phyloP scores from a whole-genome alignment of 2,797 vertebrate species.

The Macropus fuliginosus region DNA sequence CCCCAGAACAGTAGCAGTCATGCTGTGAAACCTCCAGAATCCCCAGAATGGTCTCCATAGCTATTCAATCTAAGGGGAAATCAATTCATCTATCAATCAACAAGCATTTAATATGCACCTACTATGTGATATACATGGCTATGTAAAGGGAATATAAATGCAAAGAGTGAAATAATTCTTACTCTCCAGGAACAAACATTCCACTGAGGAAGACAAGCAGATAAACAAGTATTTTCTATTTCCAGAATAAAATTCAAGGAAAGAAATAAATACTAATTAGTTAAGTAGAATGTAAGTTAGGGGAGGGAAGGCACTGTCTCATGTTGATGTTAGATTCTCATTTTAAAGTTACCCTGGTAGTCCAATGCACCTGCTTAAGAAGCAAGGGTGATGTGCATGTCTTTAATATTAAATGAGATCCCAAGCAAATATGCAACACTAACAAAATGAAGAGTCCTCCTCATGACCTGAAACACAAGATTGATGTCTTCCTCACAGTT shows the following conservation, averaged over 20 bases:
- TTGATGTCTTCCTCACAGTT: neutral
- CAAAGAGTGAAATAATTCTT: neutral
- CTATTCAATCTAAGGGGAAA: neutral
- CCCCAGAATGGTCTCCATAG: neutral
- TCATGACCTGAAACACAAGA: neutral
- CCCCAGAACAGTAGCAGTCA: neutral
- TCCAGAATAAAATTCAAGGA: neutral
- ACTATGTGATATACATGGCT: neutral
- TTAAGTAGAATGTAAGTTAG: neutral
- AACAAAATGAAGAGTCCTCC: neutral
- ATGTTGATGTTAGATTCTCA: neutral
- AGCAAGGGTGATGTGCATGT: neutral
- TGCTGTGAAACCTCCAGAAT: neutral
- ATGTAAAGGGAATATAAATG: neutral
- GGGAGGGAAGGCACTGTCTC: neutral
- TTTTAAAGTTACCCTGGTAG: neutral
- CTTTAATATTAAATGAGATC: neutral
- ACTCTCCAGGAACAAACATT: neutral
- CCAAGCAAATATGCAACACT: neutral
- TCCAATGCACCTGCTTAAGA: neutral
- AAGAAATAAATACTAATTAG: neutral
- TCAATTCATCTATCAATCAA: neutral
- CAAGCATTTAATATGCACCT: neutral
- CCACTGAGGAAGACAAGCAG: neutral
- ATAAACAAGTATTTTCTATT: neutral